phyloP scores from a whole-genome alignment of 2,113 vertebrate species.

The Martes martes region DNA sequence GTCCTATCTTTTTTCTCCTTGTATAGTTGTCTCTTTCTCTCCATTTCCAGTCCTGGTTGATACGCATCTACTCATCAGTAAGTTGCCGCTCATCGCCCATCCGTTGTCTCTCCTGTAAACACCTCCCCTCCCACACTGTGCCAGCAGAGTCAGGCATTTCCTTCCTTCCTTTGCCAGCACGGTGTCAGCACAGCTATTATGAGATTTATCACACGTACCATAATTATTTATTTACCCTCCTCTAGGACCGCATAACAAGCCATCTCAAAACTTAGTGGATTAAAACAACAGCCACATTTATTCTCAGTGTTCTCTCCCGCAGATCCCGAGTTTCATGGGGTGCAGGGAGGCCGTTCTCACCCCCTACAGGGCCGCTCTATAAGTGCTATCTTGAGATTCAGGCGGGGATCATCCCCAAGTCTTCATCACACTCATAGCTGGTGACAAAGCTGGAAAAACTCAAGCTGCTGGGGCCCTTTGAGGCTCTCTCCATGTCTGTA shows the following conservation, averaged over 20 bases:
- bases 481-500: background rate
- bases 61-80: background rate
- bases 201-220: background rate
- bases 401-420: background rate
- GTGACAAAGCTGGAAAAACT: background rate
- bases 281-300: background rate
- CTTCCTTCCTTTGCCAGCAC: background rate
- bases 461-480: background rate
- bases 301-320: background rate
- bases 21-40: background rate
- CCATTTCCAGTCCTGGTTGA: background rate
- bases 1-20: background rate
- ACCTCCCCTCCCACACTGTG: background rate
- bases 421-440: background rate
- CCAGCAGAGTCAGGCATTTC: background rate
- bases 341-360: background rate
- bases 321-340: background rate
- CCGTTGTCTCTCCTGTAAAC: background rate
- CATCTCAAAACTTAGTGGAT: background rate
- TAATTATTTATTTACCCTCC: background rate
- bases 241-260: background rate
- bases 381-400: too few species aligned
- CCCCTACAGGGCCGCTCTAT: background rate
- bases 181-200: background rate
- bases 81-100: background rate